Conservation (phyloP, 2,888 invertebrate species). For the Diploptera punctata region DNA sequence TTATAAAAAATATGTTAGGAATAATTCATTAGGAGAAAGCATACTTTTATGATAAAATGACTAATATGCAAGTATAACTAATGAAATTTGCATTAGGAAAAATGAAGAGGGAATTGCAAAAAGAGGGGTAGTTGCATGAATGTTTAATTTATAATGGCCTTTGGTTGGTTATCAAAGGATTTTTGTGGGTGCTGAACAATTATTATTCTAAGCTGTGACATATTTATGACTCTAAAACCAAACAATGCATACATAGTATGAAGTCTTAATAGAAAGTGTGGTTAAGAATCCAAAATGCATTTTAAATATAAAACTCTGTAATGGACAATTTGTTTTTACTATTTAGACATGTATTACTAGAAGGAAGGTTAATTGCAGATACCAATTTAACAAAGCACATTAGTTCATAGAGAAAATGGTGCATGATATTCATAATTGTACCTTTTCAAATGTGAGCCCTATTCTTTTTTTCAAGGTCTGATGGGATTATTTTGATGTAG, state of each 20-base stretch:
- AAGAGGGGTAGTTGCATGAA: not conserved
- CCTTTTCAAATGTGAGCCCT: no score
- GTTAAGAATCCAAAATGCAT: not conserved
- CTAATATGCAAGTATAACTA: no score
- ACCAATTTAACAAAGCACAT: not conserved
- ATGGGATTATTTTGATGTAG: no score
- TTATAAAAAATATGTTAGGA: no score
- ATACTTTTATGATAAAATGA: no score
- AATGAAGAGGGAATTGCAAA: not conserved
- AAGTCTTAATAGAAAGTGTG: not conserved
- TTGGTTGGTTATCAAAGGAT: not conserved
- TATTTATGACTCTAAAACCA: constrained; percentile 8
- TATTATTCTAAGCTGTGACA: constrained; percentile 23
- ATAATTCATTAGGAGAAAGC: no score
- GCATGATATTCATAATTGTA: no score
- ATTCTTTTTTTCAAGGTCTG: no score
- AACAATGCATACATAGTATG: constrained; percentile 9
- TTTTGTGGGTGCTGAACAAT: constrained; percentile 18
- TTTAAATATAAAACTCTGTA: constrained; percentile 19
- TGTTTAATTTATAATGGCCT: not conserved
- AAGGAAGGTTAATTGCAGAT: not conserved
- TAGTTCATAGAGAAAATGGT: no score
- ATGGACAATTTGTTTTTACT: not conserved
- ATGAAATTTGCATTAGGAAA: no score
- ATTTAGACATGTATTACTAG: not conserved